Evolutionary conservation across 2,888 invertebrate species (phyloP), one percentile per base, ranked within the genome.

Genomic region (Agrenia bidenticulata): DNA sequence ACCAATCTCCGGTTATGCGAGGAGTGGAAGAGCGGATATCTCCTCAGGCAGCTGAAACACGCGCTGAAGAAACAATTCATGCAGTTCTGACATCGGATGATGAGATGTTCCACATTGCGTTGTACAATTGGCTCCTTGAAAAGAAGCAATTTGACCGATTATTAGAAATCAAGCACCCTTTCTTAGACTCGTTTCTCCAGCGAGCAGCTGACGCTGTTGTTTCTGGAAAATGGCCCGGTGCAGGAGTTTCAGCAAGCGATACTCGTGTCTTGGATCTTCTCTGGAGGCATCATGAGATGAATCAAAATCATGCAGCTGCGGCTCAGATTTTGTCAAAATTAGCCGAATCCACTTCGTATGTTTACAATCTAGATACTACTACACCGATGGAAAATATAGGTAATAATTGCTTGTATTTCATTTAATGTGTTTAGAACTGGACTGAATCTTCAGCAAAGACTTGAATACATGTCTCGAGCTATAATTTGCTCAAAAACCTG

Each of bases 251-350:
- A 79, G 85, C 87, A 9, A 84, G 88, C 55, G 81, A 85, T 73
- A 80, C 85, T 1, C 82, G 83, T 73, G 81, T 88, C 23, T 84
- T 90, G 72, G 93, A 96, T 79, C 82, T 98, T 72, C 82, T 98
- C 63, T 98, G 98, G 97, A 94, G 94, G 81, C 95, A 91, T 79
- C 94, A 97, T 78, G 96, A 98, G 80, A 89, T 90, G 79, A 89
- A 88, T 77, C 89, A 89, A 27, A 93, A 96, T 79, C 97, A 94
- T 79, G 86, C 90, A 1, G 89, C 92, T 11, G 98, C 98, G 1
- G 95, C 98, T 0, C 87, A 89, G 77, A 91, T 97, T 72, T 83
- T 98, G 1, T 89, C 92, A 73, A 89, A 89, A 77, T 84, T 98
- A 66, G 94, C 98, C 2, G 89, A 89, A 21, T 85, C 81, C 71